A percentile compares a stretch with the other conserved stretches of the same genome.
These are phyloP conservation scores for Phengaris arion DNA, from an alignment of 2,888 invertebrate genomes.

Conservation along the genomic window DNA sequence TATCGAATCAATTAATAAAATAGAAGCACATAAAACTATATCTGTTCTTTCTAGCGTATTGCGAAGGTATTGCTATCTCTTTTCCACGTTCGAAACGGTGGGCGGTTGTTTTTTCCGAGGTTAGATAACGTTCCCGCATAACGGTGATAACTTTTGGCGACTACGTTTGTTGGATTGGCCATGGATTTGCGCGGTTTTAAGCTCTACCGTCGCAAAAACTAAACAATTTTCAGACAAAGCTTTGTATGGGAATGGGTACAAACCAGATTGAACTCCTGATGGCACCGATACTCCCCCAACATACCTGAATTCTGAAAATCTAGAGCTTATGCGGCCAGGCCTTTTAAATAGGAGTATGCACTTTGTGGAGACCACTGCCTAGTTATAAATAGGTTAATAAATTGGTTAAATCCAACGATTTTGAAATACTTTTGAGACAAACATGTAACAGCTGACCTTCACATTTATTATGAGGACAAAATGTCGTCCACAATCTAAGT, in stretches of 20 bases:
- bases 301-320: not conserved
- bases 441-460: no score
- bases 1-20: constrained; percentile 41
- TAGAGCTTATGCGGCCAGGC: not conserved
- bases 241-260: no score
- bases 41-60: constrained; percentile 48
- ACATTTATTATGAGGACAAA: not conserved
- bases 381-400: no score
- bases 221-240: no score
- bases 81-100: constrained; percentile 70
- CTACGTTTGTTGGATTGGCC: constrained; percentile 30
- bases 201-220: not conserved
- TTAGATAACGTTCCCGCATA: constrained; percentile 65
- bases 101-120: constrained; percentile 74
- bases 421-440: not conserved
- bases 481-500: not conserved
- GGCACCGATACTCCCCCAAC: not conserved
- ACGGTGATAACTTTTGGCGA: constrained; percentile 59
- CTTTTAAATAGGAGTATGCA: no score
- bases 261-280: not conserved
- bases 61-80: constrained; percentile 47
- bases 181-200: not conserved
- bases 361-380: no score
- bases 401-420: no score
- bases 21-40: constrained; percentile 48